Base-by-base conservation (phyloP, 1,140 invertebrate species). In the Scaptomyza graminum region DNA sequence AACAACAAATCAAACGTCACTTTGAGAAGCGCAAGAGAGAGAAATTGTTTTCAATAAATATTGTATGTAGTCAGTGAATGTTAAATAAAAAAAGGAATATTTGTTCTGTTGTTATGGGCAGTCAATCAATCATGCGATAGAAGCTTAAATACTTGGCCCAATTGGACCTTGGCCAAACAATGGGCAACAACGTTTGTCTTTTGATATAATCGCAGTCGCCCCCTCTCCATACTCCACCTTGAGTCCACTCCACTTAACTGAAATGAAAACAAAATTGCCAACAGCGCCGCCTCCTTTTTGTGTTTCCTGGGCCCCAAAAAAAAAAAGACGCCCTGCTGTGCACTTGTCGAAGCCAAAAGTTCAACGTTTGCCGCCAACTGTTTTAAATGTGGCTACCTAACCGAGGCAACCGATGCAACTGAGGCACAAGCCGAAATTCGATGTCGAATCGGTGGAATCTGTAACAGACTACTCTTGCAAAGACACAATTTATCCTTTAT, bases 271-370 rank as follows among this genome's bases (percentile, higher is more conserved):
- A 83, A 83, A 79, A 83, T 81, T 82, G 79, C 70, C 54, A 66
- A 39, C 60, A 69, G 47, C 61, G 49, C 63, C 60, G 70, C 59
- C 49, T 72, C 62, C 57, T 62, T 22, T 39, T 68, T 68, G 31
- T 34, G 37, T 59, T 57, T 51, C 52, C 46, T 68, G 80, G 76
- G 31, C 7, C 7, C 73, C 63, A n/a, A n/a, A n/a, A 69, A 50
- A 52, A 74, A 50, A 52, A 69, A n/a, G 71, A 56, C 50, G 57
- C 68, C 88, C 87, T 72, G 88, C 88, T 90, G 87, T 90, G 87
- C 87, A 90, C 87, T 90, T 90, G 87, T 90, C 75, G 69, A 84
- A 81, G 79, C 82, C 88, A 84, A 90, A 85, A 83, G 82, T 90
- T 88, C 83, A 83, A 81, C 72, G 73, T 57, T 65, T 66, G 67